phyloP scores from a whole-genome alignment of 2,888 invertebrate genomes.

The Alloscopus bannaensis region DNA sequence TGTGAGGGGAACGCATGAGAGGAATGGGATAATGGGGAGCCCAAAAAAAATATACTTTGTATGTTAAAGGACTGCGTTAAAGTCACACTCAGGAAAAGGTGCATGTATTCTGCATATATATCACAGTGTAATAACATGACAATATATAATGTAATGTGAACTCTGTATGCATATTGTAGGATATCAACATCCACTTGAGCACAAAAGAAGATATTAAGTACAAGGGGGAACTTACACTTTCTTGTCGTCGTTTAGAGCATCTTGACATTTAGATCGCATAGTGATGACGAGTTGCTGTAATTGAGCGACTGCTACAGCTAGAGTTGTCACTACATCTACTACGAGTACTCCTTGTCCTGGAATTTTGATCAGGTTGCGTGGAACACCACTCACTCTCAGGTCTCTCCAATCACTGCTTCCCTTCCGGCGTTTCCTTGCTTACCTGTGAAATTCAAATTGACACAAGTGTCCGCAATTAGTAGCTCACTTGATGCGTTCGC shows the following conservation, averaged over 20 bases:
- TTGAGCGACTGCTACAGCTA: slow-evolving; percentile 45
- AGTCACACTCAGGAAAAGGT: too few species aligned
- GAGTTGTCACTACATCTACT: slow-evolving; percentile 49
- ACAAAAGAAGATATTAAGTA: slow-evolving; percentile 1
- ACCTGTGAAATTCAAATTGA: too few species aligned
- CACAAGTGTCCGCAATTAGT: too few species aligned
- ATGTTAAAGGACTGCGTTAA: slow-evolving; percentile 31
- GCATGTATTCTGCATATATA: too few species aligned
- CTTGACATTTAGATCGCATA: slow-evolving; percentile 72
- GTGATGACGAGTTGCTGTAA: slow-evolving; percentile 40
- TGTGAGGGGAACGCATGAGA: not conserved
- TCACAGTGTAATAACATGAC: too few species aligned
- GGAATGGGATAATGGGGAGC: not conserved
- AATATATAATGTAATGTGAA: too few species aligned
- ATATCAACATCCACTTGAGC: not conserved
- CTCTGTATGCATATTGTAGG: too few species aligned
- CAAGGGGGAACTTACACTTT: slow-evolving; percentile 50
- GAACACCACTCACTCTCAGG: too few species aligned
- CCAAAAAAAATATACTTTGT: not conserved
- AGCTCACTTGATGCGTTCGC: too few species aligned
- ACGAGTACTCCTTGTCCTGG: slow-evolving; percentile 51
- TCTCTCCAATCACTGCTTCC: too few species aligned
- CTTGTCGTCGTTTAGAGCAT: slow-evolving; percentile 58
- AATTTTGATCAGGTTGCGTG: slow-evolving; percentile 52
- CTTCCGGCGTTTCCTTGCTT: too few species aligned